Evolutionary conservation across 2,888 invertebrate genomes (phyloP).

Genomic region (Folsomia candida): DNA sequence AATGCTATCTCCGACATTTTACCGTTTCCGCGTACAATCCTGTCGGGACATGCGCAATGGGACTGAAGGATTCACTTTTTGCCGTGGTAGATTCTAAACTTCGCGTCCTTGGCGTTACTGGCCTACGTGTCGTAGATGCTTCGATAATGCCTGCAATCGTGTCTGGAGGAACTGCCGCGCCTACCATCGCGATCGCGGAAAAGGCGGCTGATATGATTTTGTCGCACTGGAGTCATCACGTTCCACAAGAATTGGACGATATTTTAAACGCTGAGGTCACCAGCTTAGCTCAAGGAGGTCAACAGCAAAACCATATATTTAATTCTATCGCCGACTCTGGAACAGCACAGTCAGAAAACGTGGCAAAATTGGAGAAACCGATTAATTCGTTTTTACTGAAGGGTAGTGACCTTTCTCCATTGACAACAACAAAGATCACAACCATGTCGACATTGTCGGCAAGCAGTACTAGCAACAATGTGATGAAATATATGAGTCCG

Average conservation of each 20-base stretch:
- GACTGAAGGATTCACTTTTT: slow-evolving; percentile 2
- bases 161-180: slow-evolving; percentile 13
- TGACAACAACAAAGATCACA: too few relatives aligned
- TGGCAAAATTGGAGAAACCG: background rate
- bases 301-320: background rate
- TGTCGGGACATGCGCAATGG: slow-evolving; percentile 32
- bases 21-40: slow-evolving; percentile 22
- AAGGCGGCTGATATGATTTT: slow-evolving; percentile 29
- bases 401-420: too few relatives aligned
- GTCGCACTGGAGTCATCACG: slow-evolving; percentile 16
- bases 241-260: background rate
- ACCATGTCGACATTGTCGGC: background rate
- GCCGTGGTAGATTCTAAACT: slow-evolving; percentile 35
- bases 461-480: background rate
- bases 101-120: slow-evolving; percentile 25
- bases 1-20: slow-evolving; percentile 26
- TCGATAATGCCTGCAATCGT: slow-evolving; percentile 30
- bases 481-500: background rate
- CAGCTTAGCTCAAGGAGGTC: background rate
- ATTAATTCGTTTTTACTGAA: background rate
- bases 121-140: slow-evolving; percentile 35
- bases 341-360: background rate
- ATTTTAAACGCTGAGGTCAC: background rate
- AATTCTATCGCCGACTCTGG: too few relatives aligned
- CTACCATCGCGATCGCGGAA: slow-evolving; percentile 33